Conservation (phyloP, 2,113 vertebrate species). For the Bungarus multicinctus region DNA sequence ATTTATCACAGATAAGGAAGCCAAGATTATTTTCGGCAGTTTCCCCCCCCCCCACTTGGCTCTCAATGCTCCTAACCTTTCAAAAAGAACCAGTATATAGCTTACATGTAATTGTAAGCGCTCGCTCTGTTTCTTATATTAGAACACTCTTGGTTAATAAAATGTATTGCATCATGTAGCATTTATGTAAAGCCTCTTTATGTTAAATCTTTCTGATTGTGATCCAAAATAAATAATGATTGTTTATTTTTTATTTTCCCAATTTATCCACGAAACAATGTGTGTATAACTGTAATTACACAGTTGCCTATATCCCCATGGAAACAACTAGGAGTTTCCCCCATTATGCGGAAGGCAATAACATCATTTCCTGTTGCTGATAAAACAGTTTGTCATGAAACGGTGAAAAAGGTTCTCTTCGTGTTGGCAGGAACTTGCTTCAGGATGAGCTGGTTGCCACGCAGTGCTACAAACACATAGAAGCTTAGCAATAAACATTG, state of each 20-base stretch:
- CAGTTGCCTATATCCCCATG: conserved; percentile 65
- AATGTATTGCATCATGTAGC: not conserved
- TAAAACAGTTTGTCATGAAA: conserved; percentile 71
- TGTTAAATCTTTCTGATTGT: not conserved
- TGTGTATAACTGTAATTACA: conserved; percentile 35
- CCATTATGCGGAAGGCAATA: conserved; percentile 64
- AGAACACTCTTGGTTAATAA: not conserved
- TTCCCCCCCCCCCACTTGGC: rapidly evolving
- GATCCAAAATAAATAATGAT: not conserved
- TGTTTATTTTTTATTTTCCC: not conserved
- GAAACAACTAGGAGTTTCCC: conserved; percentile 78
- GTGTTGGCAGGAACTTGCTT: conserved; percentile 43
- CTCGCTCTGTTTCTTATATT: not conserved
- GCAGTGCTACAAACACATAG: conserved; percentile 54
- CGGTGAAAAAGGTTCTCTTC: conserved; percentile 55
- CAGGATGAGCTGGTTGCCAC: conserved; percentile 57
- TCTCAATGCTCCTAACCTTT: not conserved
- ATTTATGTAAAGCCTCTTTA: not conserved
- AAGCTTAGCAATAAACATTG: conserved; percentile 56
- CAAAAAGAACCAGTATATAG: not conserved
- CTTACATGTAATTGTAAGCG: not conserved
- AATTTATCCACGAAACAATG: rapidly evolving
- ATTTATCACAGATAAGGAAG: not conserved
- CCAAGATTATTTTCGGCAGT: not conserved
- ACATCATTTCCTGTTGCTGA: conserved; percentile 81